phyloP scores from a whole-genome alignment of 2,113 vertebrate genomes.

The Oreotrochilus melanogaster region DNA sequence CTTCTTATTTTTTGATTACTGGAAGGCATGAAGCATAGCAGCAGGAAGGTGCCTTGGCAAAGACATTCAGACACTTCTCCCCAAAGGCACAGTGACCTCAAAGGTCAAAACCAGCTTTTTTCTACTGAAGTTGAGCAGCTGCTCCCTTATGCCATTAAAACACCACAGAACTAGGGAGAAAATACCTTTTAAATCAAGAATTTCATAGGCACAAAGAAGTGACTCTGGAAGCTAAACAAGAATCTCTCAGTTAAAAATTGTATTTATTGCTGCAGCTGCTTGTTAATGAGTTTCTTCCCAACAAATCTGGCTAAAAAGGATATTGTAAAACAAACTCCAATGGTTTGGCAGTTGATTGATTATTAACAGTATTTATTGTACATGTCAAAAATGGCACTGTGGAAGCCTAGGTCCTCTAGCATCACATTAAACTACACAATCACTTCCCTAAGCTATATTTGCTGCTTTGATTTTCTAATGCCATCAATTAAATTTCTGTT shows the following conservation, averaged over 20 bases:
- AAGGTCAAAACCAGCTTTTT: neutral
- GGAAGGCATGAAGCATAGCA: constrained; percentile 26
- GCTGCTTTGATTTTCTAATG: neutral
- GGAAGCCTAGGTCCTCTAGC: neutral
- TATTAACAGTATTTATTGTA: neutral
- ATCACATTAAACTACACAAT: neutral
- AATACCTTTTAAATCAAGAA: neutral
- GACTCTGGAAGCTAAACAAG: constrained; percentile 2
- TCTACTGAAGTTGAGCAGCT: neutral
- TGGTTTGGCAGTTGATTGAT: neutral
- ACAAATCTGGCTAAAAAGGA: neutral
- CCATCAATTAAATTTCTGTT: neutral
- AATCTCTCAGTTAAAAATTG: neutral
- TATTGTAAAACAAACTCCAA: neutral
- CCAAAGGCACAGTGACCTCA: constrained; percentile 36
- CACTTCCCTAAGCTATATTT: neutral
- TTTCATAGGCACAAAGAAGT: neutral
- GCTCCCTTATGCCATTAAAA: neutral
- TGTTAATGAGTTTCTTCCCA: neutral
- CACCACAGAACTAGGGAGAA: neutral
- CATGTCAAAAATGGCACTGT: neutral
- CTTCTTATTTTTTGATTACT: constrained; percentile 27
- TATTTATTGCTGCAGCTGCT: constrained; percentile 24
- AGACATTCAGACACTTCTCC: constrained; percentile 7
- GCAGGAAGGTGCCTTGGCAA: constrained; percentile 32